These are phyloP conservation scores for Eustalomyia histrio DNA, from an alignment of 2,888 invertebrate genomes.

Conservation along the genomic window DNA sequence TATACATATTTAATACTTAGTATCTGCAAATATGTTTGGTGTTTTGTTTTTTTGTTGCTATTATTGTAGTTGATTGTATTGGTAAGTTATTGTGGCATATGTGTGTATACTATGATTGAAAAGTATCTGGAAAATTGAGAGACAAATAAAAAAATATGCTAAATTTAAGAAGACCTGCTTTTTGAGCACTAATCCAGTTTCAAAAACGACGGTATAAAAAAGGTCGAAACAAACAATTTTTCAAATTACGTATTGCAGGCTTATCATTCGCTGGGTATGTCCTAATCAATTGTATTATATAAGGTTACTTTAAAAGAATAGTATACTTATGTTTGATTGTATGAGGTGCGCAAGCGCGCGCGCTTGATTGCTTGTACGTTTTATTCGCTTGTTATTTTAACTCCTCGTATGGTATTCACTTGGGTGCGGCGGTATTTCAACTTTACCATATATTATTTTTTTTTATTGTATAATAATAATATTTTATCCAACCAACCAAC, in stretches of 20 bases:
- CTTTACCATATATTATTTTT: constrained; percentile 59
- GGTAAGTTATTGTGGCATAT: constrained; percentile 18
- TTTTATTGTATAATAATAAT: neutral
- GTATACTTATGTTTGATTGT: constrained; percentile 2
- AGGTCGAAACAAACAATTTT: too few species aligned
- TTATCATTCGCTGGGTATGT: too few species aligned
- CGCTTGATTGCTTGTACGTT: constrained; percentile 53
- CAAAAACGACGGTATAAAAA: too few species aligned
- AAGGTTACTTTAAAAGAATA: neutral
- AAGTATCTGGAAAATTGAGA: neutral
- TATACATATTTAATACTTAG: constrained; percentile 27
- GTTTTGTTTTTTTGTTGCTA: too few species aligned
- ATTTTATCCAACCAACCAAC: constrained; percentile 29
- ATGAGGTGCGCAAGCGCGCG: constrained; percentile 59
- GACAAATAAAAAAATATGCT: too few species aligned
- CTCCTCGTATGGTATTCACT: constrained; percentile 62
- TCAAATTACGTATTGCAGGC: too few species aligned
- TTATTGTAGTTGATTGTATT: neutral
- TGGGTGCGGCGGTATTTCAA: constrained; percentile 67
- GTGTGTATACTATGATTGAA: neutral
- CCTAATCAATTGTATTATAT: too few species aligned
- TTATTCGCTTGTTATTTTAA: constrained; percentile 63
- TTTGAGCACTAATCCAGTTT: neutral
- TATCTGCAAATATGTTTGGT: constrained; percentile 13
- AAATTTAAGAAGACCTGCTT: neutral